These are phyloP conservation scores for Mactromeris polynyma DNA, from an alignment of 2,888 invertebrate genomes.

Conservation along the genomic window DNA sequence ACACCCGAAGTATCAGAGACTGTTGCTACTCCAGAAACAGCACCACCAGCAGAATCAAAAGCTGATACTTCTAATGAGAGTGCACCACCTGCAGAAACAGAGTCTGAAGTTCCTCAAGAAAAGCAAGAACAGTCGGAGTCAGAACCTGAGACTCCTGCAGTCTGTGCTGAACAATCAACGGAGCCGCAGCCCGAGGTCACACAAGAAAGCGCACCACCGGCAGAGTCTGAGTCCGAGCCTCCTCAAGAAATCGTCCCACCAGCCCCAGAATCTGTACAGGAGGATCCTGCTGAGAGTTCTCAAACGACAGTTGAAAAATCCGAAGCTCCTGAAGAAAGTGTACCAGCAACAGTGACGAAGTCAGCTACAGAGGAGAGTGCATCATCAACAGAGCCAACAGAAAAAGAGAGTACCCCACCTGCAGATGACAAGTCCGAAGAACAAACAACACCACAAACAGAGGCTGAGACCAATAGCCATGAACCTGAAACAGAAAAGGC, in stretches of 20 bases:
- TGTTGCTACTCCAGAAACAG: neutral
- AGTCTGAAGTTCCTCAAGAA: neutral
- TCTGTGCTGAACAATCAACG: neutral
- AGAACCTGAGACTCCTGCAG: neutral
- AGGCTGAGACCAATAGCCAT: neutral
- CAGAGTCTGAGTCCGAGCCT: neutral
- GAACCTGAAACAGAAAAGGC: neutral
- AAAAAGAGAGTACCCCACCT: neutral
- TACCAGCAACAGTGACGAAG: neutral
- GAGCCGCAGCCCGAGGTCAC: neutral
- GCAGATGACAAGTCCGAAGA: neutral
- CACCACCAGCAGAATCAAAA: neutral
- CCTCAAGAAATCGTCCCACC: neutral
- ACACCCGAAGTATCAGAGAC: neutral
- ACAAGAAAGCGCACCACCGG: neutral
- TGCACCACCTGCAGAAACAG: neutral
- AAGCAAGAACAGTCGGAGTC: neutral
- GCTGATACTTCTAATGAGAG: neutral
- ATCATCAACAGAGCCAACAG: neutral
- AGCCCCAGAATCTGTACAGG: neutral
- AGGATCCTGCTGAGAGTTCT: neutral
- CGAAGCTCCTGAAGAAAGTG: slow-evolving; percentile 2
- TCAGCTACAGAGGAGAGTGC: neutral
- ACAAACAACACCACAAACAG: neutral
- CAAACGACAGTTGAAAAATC: neutral